Evolutionary conservation across 2,113 vertebrate species (phyloP).

Genomic region (Pyrgilauda ruficollis): DNA sequence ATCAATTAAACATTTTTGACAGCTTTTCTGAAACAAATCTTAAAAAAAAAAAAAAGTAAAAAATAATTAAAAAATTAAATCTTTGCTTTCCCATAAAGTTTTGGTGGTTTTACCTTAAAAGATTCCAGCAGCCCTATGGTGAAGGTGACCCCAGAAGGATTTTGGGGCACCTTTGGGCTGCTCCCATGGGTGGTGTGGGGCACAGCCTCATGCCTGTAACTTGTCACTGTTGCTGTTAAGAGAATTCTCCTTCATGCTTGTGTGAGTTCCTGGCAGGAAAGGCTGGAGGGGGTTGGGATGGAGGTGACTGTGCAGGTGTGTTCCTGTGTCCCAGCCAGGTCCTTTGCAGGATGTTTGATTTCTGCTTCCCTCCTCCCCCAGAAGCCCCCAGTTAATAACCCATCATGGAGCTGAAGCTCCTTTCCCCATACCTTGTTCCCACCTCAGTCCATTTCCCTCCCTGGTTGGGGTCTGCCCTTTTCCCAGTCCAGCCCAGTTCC

Average conservation of each 20-base stretch:
- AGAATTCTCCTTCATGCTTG: fast-evolving
- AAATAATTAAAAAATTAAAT: not conserved
- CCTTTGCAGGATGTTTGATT: not conserved
- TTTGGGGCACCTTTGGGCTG: not conserved
- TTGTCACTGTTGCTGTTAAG: not conserved
- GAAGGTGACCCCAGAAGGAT: not conserved
- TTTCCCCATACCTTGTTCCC: not conserved
- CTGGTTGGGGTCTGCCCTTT: not conserved
- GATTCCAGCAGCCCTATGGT: not conserved
- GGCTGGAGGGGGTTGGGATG: not conserved
- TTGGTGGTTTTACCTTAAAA: not conserved
- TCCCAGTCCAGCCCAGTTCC: not conserved
- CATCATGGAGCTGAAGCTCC: fast-evolving
- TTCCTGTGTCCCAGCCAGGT: not conserved
- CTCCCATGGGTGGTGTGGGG: not conserved
- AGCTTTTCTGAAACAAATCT: slow-evolving; percentile 51
- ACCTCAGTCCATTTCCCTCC: fast-evolving
- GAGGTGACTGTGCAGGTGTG: fast-evolving
- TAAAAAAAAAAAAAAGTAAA: not conserved
- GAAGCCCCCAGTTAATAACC: not conserved
- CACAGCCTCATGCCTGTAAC: not conserved
- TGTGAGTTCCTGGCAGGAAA: not conserved
- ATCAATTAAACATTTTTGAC: slow-evolving; percentile 70
- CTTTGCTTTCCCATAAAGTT: not conserved
- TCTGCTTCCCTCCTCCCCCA: not conserved